Evolutionary conservation across 1,140 invertebrate genomes (phyloP), one percentile per base, ranked within the genome.

Genomic region (Sycophila sp.): DNA sequence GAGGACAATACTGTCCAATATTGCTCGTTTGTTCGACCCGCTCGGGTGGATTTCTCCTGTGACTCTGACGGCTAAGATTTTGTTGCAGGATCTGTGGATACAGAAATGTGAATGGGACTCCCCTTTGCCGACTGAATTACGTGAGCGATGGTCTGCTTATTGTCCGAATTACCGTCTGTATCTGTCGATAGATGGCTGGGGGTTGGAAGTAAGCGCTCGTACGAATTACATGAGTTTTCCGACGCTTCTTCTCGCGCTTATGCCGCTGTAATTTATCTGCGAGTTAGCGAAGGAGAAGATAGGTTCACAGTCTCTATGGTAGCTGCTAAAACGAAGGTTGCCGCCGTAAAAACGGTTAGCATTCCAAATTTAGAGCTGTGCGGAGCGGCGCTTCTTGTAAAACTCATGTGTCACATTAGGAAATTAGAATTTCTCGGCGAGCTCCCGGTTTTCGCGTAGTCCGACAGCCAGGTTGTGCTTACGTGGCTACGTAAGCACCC

Each of bases 61-160:
- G 15, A 42, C 72, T 3, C 40, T 75, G 10, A 28, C n/a, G n/a
- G n/a, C n/a, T n/a, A n/a, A n/a, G n/a, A n/a, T n/a, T n/a, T n/a
- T n/a, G n/a, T n/a, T n/a, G n/a, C n/a, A n/a, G n/a, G n/a, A n/a
- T n/a, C n/a, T n/a, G n/a, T n/a, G n/a, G n/a, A n/a, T n/a, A n/a
- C n/a, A n/a, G n/a, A n/a, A n/a, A n/a, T 13, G 77, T 4, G 73
- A 74, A 1, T 85, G 82, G 83, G 83, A 85, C 58, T 60, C 73
- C 19, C 32, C 7, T 1, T n/a, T 77, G 17, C 49, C 73, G 7
- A 30, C 30, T 5, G 42, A 73, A 8, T 17, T 72, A 11, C 34
- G 15, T 8, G 17, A 49, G 7, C 32, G 17, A 45, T 73, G 64
- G 47, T 26, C 6, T 3, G 19, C 49, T 15, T 74, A 68, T 19